These are phyloP conservation scores for Helicoverpa armigera DNA, from an alignment of 1,140 invertebrate genomes.

Conservation along the genomic window DNA sequence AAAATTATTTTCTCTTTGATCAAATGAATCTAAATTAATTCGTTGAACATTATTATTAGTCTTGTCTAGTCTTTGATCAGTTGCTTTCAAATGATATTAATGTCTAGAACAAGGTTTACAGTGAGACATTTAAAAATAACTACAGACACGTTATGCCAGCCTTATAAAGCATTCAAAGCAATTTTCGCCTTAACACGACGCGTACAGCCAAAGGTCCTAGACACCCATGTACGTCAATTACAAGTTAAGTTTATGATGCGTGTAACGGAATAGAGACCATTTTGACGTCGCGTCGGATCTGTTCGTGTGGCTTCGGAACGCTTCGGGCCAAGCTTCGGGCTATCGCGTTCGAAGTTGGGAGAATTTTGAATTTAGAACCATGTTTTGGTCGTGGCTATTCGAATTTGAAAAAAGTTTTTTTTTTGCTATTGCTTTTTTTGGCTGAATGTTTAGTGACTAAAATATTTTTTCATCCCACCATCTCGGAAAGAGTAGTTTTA, in stretches of 20 bases:
- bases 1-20: no score
- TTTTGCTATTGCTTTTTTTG: no score
- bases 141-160: neutral
- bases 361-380: neutral
- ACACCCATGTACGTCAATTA: conserved; percentile 28
- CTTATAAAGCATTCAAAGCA: conserved; percentile 4
- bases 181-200: conserved; percentile 30
- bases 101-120: neutral
- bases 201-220: neutral
- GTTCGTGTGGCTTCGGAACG: conserved; percentile 2
- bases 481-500: no score
- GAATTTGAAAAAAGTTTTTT: neutral
- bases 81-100: no score
- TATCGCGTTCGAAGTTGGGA: neutral
- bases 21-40: no score
- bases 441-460: no score
- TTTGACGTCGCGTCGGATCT: conserved; percentile 8
- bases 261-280: conserved; percentile 34
- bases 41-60: no score
- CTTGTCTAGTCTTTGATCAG: no score
- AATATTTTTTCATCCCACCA: no score
- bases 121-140: neutral
- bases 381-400: neutral
- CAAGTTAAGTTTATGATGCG: conserved; percentile 44
- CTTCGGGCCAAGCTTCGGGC: conserved; percentile 1